These are phyloP conservation scores for Listrodromus nycthemerus DNA, from an alignment of 2,888 invertebrate genomes.

Conservation along the genomic window DNA sequence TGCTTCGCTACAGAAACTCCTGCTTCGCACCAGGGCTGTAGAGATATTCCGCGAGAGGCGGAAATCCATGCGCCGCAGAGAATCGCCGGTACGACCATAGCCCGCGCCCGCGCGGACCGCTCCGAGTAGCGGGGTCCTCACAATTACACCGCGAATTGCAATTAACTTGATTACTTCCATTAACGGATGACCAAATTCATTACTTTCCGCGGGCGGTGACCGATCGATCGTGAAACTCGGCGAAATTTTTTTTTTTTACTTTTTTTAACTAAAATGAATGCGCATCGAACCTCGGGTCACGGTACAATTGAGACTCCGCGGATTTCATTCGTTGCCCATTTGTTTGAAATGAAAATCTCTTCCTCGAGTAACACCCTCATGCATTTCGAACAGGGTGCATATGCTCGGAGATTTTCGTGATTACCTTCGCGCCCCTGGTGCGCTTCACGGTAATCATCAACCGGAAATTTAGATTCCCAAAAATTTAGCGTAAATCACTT, in stretches of 20 bases:
- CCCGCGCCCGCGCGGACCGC: conserved; percentile 8
- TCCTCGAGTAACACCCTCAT: too few species aligned
- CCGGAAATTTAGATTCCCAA: too few species aligned
- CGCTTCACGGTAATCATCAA: too few species aligned
- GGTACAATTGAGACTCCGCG: neutral
- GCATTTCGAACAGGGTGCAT: too few species aligned
- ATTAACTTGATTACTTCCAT: conserved; percentile 52
- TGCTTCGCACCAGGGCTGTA: neutral
- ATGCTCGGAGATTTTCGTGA: too few species aligned
- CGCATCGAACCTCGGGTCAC: neutral
- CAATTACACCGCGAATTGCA: conserved; percentile 34
- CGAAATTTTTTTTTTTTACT: neutral
- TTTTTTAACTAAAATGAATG: neutral
- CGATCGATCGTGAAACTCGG: neutral
- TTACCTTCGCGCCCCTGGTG: too few species aligned
- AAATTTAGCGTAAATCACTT: too few species aligned
- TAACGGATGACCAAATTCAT: conserved; percentile 37
- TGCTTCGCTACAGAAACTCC: conserved; percentile 16
- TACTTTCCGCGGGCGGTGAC: conserved; percentile 11
- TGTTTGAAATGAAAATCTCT: neutral
- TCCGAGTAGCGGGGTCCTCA: conserved; percentile 1
- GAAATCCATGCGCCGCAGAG: conserved; percentile 14
- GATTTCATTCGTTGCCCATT: neutral
- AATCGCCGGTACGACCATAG: conserved; percentile 17
- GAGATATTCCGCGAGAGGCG: conserved; percentile 1